Conservation (phyloP, 1,140 invertebrate species). For the Chelonus insularis region DNA sequence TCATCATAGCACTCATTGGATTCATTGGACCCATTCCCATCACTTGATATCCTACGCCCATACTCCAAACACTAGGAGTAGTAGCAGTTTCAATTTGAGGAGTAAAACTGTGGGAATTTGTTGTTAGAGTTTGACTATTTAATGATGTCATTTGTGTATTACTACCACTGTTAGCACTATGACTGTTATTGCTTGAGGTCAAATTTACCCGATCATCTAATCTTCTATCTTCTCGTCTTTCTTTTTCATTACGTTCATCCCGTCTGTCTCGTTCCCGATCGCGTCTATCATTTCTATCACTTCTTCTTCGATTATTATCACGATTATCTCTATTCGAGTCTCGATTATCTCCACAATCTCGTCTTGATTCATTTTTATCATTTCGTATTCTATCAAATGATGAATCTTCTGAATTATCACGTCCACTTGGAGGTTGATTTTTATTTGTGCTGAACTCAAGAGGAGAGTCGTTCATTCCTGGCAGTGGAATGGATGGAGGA, state of each 20-base stretch:
- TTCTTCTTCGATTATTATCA: constrained; percentile 48
- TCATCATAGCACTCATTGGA: constrained; percentile 58
- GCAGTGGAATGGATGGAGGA: constrained; percentile 50
- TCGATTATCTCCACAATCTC: constrained; percentile 40
- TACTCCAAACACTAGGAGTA: constrained; percentile 49
- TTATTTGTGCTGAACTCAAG: constrained; percentile 71
- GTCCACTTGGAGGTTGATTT: constrained; percentile 64
- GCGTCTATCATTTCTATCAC: constrained; percentile 50
- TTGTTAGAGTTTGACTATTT: constrained; percentile 34
- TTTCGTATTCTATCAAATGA: constrained; percentile 47
- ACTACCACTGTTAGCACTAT: constrained; percentile 32
- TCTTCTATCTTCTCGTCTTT: constrained; percentile 48
- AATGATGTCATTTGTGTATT: constrained; percentile 31
- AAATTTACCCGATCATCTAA: constrained; percentile 44
- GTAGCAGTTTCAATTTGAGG: constrained; percentile 49
- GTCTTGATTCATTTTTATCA: constrained; percentile 54
- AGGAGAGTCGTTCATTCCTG: constrained; percentile 69
- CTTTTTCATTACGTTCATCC: constrained; percentile 39
- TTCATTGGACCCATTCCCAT: constrained; percentile 66
- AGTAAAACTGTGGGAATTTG: constrained; percentile 37
- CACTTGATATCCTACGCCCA: constrained; percentile 63
- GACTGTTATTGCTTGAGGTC: constrained; percentile 41
- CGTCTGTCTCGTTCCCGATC: constrained; percentile 53
- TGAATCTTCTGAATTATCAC: constrained; percentile 55
- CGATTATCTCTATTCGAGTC: constrained; percentile 45